Evolutionary conservation across 2,797 vertebrate species (phyloP), one percentile per base, ranked within the genome.

Genomic region (Smutsia temminckii): DNA sequence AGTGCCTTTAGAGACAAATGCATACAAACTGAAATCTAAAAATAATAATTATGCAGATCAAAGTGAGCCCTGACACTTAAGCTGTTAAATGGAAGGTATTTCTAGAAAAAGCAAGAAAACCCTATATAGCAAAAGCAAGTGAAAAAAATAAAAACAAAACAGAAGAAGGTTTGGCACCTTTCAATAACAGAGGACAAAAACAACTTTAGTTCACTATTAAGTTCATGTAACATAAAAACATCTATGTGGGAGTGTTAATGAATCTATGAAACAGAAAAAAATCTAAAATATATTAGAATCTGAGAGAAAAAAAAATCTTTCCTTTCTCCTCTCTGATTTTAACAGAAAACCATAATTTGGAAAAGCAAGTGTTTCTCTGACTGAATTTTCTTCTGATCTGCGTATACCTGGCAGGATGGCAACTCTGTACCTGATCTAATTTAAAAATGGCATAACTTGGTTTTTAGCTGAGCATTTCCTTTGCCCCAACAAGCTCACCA

Each of bases 111-210:
- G 21, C 75, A 94, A 46, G 46, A 46, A 95, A 97, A 77, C 16
- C 21, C 53, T 71, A 83, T n/a, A 55, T 8, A 93, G 63, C 69
- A 91, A 96, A 95, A 90, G 74, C 75, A 93, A 91, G 80, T 61
- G 88, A 89, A 89, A 79, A 40, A 84, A 72, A 87, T 32, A 79
- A 93, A 57, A 74, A 69, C n/a, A 64, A 89, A 92, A 85, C 12
- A 93, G 42, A 87, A 72, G 66, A 68, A 23, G 61, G 78, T 96
- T 96, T 97, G 96, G 96, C 96, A 97, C 84, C 88, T 89, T 97
- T 96, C 78, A 94, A 29, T 75, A 95, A 96, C 42, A 75, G 61
- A 89, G 68, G 34, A 66, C 53, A 95, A 92, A 91, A 95, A 90
- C 59, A 85, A 93, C 34, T 92, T 97, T 85, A 92, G 55, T 74